Percentiles rank a stretch among this genome's conserved stretches.
Evolutionary conservation across 2,888 invertebrate genomes (phyloP).

Genomic region (Drosophila austrosaltans): DNA sequence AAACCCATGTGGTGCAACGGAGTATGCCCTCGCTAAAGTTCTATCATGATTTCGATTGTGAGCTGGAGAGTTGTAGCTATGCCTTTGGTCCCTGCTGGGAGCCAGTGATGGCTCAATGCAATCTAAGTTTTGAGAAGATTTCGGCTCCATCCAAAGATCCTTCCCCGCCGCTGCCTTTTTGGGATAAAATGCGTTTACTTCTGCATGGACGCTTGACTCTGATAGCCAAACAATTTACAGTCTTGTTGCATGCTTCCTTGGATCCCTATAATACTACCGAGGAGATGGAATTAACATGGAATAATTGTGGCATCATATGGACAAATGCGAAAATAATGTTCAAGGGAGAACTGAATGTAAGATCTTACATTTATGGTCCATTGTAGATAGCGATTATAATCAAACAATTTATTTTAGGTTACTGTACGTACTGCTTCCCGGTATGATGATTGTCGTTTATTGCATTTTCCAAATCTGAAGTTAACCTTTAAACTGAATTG

Average conservation of each 20-base stretch:
- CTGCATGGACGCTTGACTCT: constrained; percentile 96
- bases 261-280: constrained; percentile 99
- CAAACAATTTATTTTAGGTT: constrained; percentile 56
- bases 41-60: constrained; percentile 98
- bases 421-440: constrained; percentile 98
- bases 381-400: no score
- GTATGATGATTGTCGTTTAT: constrained; percentile 97
- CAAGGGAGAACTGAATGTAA: constrained; percentile 95
- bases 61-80: constrained; percentile 93
- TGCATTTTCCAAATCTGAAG: constrained; percentile 95
- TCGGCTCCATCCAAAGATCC: constrained; percentile 95
- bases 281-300: constrained; percentile 99
- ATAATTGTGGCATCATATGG: constrained; percentile 96
- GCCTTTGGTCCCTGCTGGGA: constrained; percentile 99
- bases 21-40: constrained; percentile 98
- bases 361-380: not conserved
- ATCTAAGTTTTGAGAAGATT: constrained; percentile 92
- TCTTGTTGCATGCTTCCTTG: constrained; percentile 96
- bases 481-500: constrained; percentile 93
- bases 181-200: constrained; percentile 97
- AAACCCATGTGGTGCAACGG: constrained; percentile 91
- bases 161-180: constrained; percentile 96
- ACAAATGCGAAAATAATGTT: constrained; percentile 95
- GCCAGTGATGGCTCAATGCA: constrained; percentile 87
- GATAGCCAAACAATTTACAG: constrained; percentile 93